Percentiles rank a stretch among this genome's conserved stretches.
These are phyloP conservation scores for Amniataba percoides DNA, from an alignment of 2,797 vertebrate genomes.

Conservation along the genomic window DNA sequence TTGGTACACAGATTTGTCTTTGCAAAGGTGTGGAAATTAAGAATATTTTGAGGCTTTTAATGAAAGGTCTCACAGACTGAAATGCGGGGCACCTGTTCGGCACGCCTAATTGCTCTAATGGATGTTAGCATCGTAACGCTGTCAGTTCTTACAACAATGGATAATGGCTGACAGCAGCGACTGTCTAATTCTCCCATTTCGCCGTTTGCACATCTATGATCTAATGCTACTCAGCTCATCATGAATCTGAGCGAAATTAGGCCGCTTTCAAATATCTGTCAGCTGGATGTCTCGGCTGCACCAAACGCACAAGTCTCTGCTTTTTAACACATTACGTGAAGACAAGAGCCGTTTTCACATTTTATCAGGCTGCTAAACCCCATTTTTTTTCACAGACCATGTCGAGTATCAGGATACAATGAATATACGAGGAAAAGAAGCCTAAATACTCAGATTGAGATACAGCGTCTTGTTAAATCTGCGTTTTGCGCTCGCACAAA, in stretches of 20 bases:
- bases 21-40: conserved; percentile 37
- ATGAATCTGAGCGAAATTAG: conserved; percentile 58
- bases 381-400: conserved; percentile 20
- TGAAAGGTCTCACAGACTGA: conserved; percentile 47
- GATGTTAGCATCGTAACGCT: conserved; percentile 50
- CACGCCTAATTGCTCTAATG: conserved; percentile 71
- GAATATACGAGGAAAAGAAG: conserved; percentile 22
- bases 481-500: background rate
- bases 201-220: conserved; percentile 61
- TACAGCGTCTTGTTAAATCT: background rate
- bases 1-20: conserved; percentile 37
- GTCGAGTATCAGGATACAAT: conserved; percentile 9
- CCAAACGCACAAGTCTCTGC: conserved; percentile 39
- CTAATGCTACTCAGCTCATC: conserved; percentile 61
- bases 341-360: conserved; percentile 54
- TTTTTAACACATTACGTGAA: conserved; percentile 47
- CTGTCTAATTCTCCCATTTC: conserved; percentile 57
- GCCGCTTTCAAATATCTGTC: conserved; percentile 65
- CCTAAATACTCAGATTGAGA: conserved; percentile 8
- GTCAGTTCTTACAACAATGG: conserved; percentile 47
- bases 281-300: conserved; percentile 56
- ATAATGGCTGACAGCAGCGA: conserved; percentile 58
- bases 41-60: conserved; percentile 61
- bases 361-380: conserved; percentile 41
- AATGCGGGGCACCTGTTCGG: conserved; percentile 51